phyloP scores from a whole-genome alignment of 2,888 invertebrate species.

The Darwinula stevensoni region DNA sequence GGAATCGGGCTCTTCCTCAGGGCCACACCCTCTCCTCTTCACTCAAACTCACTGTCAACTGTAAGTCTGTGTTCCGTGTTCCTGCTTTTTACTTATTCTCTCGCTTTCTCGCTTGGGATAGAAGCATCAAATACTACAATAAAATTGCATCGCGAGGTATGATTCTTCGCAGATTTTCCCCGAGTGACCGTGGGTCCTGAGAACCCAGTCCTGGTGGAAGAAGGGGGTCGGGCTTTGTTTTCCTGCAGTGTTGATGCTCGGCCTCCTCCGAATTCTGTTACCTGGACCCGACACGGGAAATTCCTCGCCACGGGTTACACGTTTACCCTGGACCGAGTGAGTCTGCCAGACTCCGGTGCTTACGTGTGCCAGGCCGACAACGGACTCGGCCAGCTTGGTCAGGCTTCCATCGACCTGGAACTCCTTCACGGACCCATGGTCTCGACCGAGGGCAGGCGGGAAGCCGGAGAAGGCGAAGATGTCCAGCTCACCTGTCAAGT shows the following conservation, averaged over 20 bases:
- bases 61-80: too few species aligned
- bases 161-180: slow-evolving; percentile 64
- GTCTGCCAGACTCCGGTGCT: slow-evolving; percentile 41
- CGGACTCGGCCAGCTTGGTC: slow-evolving; percentile 29
- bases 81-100: too few species aligned
- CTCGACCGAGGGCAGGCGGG: background rate
- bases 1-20: slow-evolving; percentile 60
- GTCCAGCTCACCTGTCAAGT: slow-evolving; percentile 10
- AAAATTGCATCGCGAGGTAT: too few species aligned
- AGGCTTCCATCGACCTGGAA: slow-evolving; percentile 6
- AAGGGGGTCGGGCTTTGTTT: slow-evolving; percentile 51
- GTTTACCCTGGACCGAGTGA: slow-evolving; percentile 34
- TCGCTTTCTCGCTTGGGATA: too few species aligned
- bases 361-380: slow-evolving; percentile 70
- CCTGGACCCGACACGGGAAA: slow-evolving; percentile 64
- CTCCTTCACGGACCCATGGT: slow-evolving; percentile 9
- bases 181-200: slow-evolving; percentile 68
- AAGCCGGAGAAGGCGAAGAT: too few species aligned
- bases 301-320: slow-evolving; percentile 42
- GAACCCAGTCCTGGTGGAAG: slow-evolving; percentile 62
- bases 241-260: slow-evolving; percentile 73
- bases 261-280: slow-evolving; percentile 47
- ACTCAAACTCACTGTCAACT: slow-evolving; percentile 57
- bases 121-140: too few species aligned
- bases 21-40: slow-evolving; percentile 45